phyloP scores from a whole-genome alignment of 2,888 invertebrate genomes.

The Linyphia triangularis region DNA sequence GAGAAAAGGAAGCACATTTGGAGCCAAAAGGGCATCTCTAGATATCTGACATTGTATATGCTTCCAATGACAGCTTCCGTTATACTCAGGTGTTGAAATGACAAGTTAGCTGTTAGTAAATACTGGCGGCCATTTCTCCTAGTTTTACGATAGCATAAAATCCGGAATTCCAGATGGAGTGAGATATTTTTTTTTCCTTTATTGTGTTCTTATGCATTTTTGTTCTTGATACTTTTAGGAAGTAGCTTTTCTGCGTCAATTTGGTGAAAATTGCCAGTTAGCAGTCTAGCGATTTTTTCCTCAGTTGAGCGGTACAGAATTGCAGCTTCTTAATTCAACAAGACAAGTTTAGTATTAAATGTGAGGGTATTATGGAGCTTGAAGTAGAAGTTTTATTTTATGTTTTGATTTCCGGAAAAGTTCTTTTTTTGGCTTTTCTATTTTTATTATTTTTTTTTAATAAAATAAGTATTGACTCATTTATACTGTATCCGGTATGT shows the following conservation, averaged over 20 bases:
- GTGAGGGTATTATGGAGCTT: too few relatives aligned
- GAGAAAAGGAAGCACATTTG: background rate
- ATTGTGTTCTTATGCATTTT: background rate
- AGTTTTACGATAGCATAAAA: slow-evolving; percentile 67
- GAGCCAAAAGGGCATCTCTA: slow-evolving; percentile 7
- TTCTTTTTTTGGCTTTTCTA: too few relatives aligned
- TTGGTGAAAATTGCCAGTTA: slow-evolving; percentile 17
- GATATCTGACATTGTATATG: slow-evolving; percentile 38
- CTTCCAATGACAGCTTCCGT: slow-evolving; percentile 30
- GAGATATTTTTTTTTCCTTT: slow-evolving; percentile 29
- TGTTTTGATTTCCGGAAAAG: too few relatives aligned
- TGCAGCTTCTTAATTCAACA: too few relatives aligned
- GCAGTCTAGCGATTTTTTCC: background rate
- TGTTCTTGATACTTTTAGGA: background rate
- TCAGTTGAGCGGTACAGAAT: too few relatives aligned
- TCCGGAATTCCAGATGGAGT: slow-evolving; percentile 45
- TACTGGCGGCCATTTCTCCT: slow-evolving; percentile 37
- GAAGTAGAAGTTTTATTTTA: too few relatives aligned
- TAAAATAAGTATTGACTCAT: too few relatives aligned
- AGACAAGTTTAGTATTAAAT: too few relatives aligned
- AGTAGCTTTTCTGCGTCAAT: background rate
- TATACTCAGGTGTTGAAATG: slow-evolving; percentile 28
- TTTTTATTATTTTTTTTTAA: too few relatives aligned
- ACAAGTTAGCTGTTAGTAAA: slow-evolving; percentile 57
- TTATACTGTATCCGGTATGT: too few relatives aligned